phyloP scores from a whole-genome alignment of 2,888 invertebrate genomes.

The Lepidochitona cinerea region DNA sequence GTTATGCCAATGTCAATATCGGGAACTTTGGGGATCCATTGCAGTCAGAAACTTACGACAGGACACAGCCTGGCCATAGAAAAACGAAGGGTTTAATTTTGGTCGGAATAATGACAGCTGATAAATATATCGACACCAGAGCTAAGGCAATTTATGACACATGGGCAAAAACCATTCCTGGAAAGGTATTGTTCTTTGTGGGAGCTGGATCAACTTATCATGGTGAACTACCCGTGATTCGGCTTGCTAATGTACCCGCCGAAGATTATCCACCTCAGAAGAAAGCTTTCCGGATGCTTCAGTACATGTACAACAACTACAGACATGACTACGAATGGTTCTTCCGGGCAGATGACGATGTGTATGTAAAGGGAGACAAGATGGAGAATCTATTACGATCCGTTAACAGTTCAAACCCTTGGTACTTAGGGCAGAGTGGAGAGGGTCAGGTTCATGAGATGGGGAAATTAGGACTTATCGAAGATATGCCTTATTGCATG shows the following conservation, averaged over 20 bases:
- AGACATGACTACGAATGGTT: constrained; percentile 94
- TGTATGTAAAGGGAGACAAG: constrained; percentile 88
- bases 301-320: constrained; percentile 91
- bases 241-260: constrained; percentile 85
- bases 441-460: constrained; percentile 79
- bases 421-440: constrained; percentile 80
- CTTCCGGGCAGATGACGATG: constrained; percentile 96
- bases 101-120: constrained; percentile 95
- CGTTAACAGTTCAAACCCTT: constrained; percentile 86
- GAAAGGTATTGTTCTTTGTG: constrained; percentile 90
- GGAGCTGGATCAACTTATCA: constrained; percentile 70
- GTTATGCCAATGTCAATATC: no score
- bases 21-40: no score
- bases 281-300: constrained; percentile 92
- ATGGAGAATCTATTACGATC: constrained; percentile 86
- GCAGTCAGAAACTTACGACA: no score
- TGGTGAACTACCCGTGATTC: constrained; percentile 82
- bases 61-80: neutral
- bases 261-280: constrained; percentile 98
- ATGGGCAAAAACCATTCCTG: constrained; percentile 92
- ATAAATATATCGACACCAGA: constrained; percentile 87
- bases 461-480: constrained; percentile 82
- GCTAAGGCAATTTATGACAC: constrained; percentile 92
- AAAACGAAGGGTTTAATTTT: constrained; percentile 31
- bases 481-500: constrained; percentile 95